A percentile compares a stretch with the other conserved stretches of the same genome.
These are phyloP conservation scores for Calcarius ornatus DNA, from an alignment of 2,113 vertebrate species.

Conservation along the genomic window DNA sequence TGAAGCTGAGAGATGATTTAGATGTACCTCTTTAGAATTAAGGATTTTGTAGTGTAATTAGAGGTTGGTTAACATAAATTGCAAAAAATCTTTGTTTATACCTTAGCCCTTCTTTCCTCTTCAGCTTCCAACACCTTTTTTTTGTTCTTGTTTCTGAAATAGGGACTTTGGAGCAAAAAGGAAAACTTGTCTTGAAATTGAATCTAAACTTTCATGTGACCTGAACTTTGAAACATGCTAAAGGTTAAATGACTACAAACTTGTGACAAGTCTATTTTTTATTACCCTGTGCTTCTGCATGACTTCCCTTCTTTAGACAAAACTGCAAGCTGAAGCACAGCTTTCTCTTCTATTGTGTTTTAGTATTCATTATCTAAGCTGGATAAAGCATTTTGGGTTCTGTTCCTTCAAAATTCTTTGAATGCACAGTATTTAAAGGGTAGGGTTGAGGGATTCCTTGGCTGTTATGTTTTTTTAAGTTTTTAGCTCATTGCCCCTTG, in stretches of 20 bases:
- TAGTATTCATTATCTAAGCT: not conserved
- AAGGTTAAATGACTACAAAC: not conserved
- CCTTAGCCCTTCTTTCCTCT: not conserved
- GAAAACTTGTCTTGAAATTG: not conserved
- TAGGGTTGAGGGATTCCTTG: not conserved
- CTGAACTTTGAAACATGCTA: not conserved
- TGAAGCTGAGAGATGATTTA: not conserved
- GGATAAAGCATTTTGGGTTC: not conserved
- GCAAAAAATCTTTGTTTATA: not conserved
- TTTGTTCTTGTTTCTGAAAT: not conserved
- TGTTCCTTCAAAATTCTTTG: not conserved
- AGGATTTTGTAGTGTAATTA: not conserved
- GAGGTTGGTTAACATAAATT: not conserved
- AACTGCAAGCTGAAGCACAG: not conserved
- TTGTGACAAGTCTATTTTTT: not conserved
- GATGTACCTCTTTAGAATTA: not conserved
- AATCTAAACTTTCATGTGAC: not conserved
- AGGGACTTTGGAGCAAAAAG: not conserved
- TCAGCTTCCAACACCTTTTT: not conserved
- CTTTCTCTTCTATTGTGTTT: not conserved
- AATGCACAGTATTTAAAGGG: not conserved
- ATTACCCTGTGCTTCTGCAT: not conserved
- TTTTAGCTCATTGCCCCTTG: not conserved
- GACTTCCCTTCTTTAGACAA: not conserved
- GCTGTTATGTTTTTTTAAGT: not conserved